Conservation (phyloP, 2,797 vertebrate species). For the Oreochromis mossambicus region DNA sequence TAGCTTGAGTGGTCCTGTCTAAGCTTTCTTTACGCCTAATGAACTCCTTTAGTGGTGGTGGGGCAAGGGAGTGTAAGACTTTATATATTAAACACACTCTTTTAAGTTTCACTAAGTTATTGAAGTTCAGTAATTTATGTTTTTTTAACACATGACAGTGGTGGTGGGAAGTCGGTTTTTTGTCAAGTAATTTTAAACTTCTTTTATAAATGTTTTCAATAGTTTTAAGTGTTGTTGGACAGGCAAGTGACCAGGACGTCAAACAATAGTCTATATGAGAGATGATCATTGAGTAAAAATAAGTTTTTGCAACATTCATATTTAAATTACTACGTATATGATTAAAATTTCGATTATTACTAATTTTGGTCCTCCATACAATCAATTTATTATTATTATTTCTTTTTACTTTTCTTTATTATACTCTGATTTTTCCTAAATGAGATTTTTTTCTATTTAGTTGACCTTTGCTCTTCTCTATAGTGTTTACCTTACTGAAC, state of each 20-base stretch:
- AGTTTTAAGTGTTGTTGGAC: no score
- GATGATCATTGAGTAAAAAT: no score
- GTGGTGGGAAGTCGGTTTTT: no score
- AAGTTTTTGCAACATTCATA: no score
- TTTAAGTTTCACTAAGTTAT: accelerated
- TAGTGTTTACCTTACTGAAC: background rate
- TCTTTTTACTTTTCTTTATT: accelerated
- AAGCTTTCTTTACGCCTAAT: background rate
- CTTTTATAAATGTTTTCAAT: no score
- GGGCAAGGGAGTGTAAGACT: background rate
- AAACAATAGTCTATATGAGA: no score
- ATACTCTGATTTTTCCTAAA: background rate
- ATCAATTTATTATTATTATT: background rate
- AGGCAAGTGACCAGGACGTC: no score
- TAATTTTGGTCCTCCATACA: background rate
- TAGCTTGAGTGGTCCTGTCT: background rate
- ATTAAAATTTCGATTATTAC: no score
- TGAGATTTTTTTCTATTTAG: background rate
- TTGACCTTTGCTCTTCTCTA: background rate
- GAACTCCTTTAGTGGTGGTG: background rate
- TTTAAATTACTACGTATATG: no score
- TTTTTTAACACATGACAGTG: no score
- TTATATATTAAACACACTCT: background rate
- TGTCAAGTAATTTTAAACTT: no score
- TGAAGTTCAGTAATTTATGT: no score